Conservation (phyloP, 2,113 vertebrate genomes). For the Ictidomys tridecemlineatus region DNA sequence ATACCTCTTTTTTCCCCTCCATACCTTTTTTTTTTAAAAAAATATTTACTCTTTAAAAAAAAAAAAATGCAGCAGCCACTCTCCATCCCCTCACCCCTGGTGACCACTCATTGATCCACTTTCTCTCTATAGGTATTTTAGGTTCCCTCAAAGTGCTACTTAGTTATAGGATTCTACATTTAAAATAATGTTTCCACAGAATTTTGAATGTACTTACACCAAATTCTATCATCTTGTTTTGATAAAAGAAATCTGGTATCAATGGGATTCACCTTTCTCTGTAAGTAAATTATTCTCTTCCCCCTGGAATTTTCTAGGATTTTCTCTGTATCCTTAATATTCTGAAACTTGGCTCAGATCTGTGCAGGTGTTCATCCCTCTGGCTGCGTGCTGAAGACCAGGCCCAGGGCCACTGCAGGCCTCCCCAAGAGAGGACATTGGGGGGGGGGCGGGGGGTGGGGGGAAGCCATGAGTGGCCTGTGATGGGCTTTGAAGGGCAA, state of each 20-base stretch:
- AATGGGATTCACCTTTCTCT: background rate
- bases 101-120: background rate
- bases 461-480: background rate
- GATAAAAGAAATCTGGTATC: background rate
- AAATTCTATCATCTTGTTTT: background rate
- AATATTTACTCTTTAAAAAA: background rate
- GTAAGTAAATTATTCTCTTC: background rate
- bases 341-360: background rate
- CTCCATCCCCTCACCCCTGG: background rate
- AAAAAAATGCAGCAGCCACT: background rate
- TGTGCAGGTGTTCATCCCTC: background rate
- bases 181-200: conserved; percentile 28
- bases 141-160: background rate
- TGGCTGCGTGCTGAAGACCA: background rate
- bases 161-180: background rate
- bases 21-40: no score
- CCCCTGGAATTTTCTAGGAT: background rate
- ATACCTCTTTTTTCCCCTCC: background rate
- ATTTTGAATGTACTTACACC: background rate
- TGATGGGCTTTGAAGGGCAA: background rate
- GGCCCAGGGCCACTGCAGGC: background rate
- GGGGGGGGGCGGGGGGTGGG: accelerated
- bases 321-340: background rate
- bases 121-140: background rate
- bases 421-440: background rate